A percentile compares a stretch with the other conserved stretches of the same genome.
Conservation (phyloP, 2,888 invertebrate genomes). For the Rhingia rostrata region DNA sequence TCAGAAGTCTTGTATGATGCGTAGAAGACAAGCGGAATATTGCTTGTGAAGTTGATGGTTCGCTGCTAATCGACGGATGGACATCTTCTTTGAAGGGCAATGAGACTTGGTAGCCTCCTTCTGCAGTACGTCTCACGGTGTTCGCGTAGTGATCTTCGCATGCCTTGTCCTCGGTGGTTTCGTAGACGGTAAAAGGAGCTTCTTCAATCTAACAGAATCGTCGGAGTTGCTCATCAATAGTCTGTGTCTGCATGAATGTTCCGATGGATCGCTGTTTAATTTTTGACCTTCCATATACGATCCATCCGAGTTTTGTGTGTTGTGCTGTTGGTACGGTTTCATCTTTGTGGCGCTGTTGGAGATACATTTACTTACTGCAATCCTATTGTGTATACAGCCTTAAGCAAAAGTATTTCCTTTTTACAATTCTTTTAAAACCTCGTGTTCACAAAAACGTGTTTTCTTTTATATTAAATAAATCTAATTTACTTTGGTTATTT, state of each 20-base stretch:
- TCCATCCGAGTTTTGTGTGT: not conserved
- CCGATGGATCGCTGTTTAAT: not conserved
- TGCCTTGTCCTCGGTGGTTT: too few species aligned
- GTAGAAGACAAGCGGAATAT: constrained; percentile 53
- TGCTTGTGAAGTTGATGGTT: too few species aligned
- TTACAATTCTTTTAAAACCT: too few species aligned
- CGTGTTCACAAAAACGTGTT: too few species aligned
- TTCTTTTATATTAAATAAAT: too few species aligned
- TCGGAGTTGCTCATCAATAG: not conserved
- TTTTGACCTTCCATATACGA: not conserved
- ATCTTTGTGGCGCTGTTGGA: not conserved
- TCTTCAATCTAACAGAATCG: not conserved
- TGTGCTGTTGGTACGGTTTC: not conserved
- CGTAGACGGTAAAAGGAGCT: too few species aligned
- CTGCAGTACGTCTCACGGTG: not conserved
- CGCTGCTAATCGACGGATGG: not conserved
- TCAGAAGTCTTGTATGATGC: constrained; percentile 41
- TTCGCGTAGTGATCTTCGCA: not conserved
- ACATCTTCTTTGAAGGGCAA: not conserved
- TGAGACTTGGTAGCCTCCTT: not conserved
- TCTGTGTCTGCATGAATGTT: not conserved
- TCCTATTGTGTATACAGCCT: too few species aligned
- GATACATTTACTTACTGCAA: too few species aligned
- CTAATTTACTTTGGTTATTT: too few species aligned
- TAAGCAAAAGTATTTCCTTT: too few species aligned